These are phyloP conservation scores for Pyrgilauda ruficollis DNA, from an alignment of 2,113 vertebrate genomes.

Conservation along the genomic window DNA sequence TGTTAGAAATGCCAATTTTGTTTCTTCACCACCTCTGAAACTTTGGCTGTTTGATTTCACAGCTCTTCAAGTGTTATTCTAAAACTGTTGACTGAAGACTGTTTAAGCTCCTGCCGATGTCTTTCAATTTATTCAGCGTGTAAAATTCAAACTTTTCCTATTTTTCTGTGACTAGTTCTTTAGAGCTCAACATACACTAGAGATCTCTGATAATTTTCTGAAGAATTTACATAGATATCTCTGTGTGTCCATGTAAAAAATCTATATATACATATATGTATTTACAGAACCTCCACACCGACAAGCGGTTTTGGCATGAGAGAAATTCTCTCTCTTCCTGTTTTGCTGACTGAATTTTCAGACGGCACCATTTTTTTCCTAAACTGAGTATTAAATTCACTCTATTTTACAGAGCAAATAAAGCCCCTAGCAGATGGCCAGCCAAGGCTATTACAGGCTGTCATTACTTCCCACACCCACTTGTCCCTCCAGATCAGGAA, in stretches of 20 bases:
- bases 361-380: not conserved
- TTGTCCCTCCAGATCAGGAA: slow-evolving; percentile 41
- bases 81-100: not conserved
- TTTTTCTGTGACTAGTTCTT: not conserved
- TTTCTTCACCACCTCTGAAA: not conserved
- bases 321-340: not conserved
- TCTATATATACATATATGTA: rapidly evolving
- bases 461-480: slow-evolving; percentile 29
- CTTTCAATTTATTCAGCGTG: not conserved
- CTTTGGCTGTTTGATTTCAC: not conserved
- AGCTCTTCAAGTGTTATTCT: not conserved
- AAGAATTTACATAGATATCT: not conserved
- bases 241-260: too few relatives aligned
- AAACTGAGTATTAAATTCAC: not conserved
- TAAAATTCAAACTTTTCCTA: not conserved
- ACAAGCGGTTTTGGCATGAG: not conserved
- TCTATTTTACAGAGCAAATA: not conserved
- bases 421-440: slow-evolving; percentile 31
- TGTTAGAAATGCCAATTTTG: not conserved
- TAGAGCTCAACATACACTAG: not conserved
- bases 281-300: not conserved
- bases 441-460: slow-evolving; percentile 26
- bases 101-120: not conserved
- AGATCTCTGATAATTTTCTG: not conserved
- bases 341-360: not conserved